phyloP scores from a whole-genome alignment of 2,113 vertebrate genomes.

The Empidonax alnorum region DNA sequence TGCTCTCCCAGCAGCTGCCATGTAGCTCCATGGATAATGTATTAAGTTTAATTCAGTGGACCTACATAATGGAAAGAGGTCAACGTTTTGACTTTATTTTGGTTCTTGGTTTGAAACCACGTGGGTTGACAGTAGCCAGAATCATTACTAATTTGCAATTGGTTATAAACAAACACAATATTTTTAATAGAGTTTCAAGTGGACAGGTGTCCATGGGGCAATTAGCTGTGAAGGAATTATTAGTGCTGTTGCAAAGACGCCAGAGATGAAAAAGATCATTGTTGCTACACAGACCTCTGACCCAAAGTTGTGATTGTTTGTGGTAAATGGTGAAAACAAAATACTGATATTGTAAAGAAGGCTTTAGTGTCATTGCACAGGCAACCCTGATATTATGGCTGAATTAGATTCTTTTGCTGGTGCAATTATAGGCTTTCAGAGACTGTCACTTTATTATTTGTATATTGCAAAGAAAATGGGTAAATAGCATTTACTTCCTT shows the following conservation, averaged over 20 bases:
- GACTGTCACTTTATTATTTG: not conserved
- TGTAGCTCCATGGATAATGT: not conserved
- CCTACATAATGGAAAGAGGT: conserved; percentile 34
- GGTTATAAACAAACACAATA: not conserved
- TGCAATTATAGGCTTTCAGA: not conserved
- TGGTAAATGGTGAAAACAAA: not conserved
- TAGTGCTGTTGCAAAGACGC: not conserved
- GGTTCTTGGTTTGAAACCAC: conserved; percentile 1
- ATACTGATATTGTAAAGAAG: not conserved
- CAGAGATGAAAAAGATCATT: not conserved
- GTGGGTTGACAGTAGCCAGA: not conserved
- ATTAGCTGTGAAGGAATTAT: conserved; percentile 3
- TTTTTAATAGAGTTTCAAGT: conserved; percentile 1
- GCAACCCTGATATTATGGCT: not conserved
- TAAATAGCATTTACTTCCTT: conserved; percentile 13
- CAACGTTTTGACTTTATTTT: conserved; percentile 34
- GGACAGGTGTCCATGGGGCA: not conserved
- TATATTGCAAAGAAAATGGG: not conserved
- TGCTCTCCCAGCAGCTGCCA: conserved; percentile 25
- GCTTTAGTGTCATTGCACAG: not conserved
- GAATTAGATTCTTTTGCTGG: not conserved
- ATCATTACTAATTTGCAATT: conserved; percentile 21
- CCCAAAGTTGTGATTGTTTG: not conserved
- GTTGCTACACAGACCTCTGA: not conserved
- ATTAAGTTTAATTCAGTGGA: not conserved